Evolutionary conservation across 1,140 invertebrate species (phyloP).

Genomic region (Brachionus rotundiformis): DNA sequence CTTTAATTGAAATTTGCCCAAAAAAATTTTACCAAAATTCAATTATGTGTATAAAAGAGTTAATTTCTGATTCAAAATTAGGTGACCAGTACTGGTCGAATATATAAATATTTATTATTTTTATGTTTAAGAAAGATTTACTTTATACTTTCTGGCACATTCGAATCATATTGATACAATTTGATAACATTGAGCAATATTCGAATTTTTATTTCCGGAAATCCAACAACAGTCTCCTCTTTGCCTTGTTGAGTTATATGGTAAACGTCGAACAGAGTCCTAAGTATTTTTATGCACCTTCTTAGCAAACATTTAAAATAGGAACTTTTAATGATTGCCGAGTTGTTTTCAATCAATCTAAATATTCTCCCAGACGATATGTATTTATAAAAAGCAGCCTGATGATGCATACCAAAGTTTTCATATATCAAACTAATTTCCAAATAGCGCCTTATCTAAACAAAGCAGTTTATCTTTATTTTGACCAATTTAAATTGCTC

Average conservation of each 20-base stretch:
- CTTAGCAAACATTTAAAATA: slow-evolving; percentile 22
- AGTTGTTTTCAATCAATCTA: not conserved
- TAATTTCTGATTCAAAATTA: too few species aligned
- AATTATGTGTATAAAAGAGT: too few species aligned
- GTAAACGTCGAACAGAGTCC: not conserved
- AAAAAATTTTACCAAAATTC: too few species aligned
- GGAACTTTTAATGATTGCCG: not conserved
- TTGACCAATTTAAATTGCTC: not conserved
- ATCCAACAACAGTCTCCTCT: not conserved
- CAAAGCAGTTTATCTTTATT: not conserved
- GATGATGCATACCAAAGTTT: not conserved
- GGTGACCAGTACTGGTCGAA: too few species aligned
- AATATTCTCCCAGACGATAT: slow-evolving; percentile 25
- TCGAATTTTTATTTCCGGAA: not conserved
- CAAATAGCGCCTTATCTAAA: slow-evolving; percentile 26
- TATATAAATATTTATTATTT: not conserved
- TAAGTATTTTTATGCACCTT: not conserved
- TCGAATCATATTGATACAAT: not conserved
- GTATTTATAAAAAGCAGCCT: not conserved
- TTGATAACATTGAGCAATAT: not conserved
- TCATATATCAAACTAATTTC: slow-evolving; percentile 38
- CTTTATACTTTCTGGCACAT: slow-evolving; percentile 8
- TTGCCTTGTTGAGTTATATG: not conserved
- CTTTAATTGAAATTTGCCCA: too few species aligned
- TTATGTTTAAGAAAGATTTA: not conserved